Evolutionary conservation across 2,888 invertebrate genomes (phyloP), one percentile per base, ranked within the genome.

Genomic region (Amblyteles armatorius): DNA sequence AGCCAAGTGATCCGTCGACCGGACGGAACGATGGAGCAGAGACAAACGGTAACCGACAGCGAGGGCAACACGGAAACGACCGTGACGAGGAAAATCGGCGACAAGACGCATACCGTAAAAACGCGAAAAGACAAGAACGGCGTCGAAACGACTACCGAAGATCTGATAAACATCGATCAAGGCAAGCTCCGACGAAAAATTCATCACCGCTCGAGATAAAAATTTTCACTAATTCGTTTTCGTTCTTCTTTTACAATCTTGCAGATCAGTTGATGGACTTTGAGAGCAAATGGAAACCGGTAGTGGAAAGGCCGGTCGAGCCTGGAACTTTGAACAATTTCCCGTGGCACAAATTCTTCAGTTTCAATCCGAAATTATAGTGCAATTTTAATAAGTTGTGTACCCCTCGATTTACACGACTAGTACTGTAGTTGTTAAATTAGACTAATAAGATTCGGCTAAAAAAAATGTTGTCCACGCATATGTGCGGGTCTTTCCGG

Each of bases 51-150:
- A 0, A 94, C 93, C 88, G 96, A 96, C 88, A 94, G 94, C 13
- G 93, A 95, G 57, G 96, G 96, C 0, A 95, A 95, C 88, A 94
- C 95, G 87, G 95, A 95, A 88, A 95, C 95, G 13, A 95, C 94
- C n/a, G 92, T 96, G 48, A 95, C 95, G 33, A 89, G 91, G 36
- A 90, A 92, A 88, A 89, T 90, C 26, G 92, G 91, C 11, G 92
- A 93, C 80, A 92, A 94, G 87, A 90, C 89, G 11, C 90, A 93
- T 71, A 90, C 91, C 9, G 77, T 93, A 22, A 90, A 90, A 50
- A 91, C 89, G 6, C 91, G 85, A 74, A 92, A 80, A 80, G 92
- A 93, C 73, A 91, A 91, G 79, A 88, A 91, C 84, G 94, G 94
- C 6, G 81, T 89, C 6, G 92, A 93, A 89, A 91, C 90, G 2